A percentile compares a stretch with the other conserved stretches of the same genome.
Conservation (phyloP, 2,888 invertebrate species). For the Standfussiana lucernea region DNA sequence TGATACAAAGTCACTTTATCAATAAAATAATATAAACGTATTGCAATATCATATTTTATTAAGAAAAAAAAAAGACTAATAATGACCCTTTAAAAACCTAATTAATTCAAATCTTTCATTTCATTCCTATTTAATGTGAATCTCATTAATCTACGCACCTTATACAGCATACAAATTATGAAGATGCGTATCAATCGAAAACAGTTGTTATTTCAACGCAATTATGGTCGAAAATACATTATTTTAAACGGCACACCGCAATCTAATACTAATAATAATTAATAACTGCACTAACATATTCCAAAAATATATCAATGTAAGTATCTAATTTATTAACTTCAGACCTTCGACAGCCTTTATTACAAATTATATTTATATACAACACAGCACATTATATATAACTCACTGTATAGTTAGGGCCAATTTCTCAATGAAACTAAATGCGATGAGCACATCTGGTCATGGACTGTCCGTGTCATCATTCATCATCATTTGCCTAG, state of each 20-base stretch:
- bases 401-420: background rate
- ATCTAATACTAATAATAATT: slow-evolving; percentile 17
- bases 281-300: slow-evolving; percentile 29
- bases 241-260: slow-evolving; percentile 3
- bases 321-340: slow-evolving; percentile 17
- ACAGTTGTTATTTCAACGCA: slow-evolving; percentile 7
- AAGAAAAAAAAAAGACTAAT: background rate
- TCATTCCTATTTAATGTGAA: background rate
- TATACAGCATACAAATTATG: background rate
- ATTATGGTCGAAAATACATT: background rate
- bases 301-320: slow-evolving; percentile 37
- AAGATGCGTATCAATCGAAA: background rate
- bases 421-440: background rate
- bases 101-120: background rate
- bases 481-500: background rate
- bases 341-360: slow-evolving; percentile 2
- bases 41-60: background rate
- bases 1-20: background rate
- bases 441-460: background rate
- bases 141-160: background rate
- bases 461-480: background rate
- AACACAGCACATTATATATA: slow-evolving; percentile 29
- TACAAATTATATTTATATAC: slow-evolving; percentile 43
- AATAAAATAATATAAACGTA: background rate
- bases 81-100: background rate